These are phyloP conservation scores for Amazona vittata DNA, from an alignment of 2,113 vertebrate species.

Conservation along the genomic window DNA sequence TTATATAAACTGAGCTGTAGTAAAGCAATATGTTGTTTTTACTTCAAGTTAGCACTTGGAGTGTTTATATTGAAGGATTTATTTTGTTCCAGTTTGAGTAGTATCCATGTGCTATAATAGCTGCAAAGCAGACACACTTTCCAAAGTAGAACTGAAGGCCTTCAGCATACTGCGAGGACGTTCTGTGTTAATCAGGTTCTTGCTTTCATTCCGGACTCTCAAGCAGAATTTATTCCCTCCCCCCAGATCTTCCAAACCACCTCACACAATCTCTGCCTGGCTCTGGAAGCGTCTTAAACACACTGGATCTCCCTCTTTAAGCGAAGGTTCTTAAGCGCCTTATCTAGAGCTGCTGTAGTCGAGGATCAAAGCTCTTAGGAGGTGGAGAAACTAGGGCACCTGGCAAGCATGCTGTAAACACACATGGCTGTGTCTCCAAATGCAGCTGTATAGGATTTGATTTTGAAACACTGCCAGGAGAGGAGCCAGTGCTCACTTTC, in stretches of 20 bases:
- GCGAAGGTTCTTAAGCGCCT: constrained; percentile 44
- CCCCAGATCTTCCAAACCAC: neutral
- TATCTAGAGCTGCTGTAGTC: constrained; percentile 20
- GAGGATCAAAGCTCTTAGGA: constrained; percentile 33
- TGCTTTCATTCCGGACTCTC: constrained; percentile 1
- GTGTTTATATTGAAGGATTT: neutral
- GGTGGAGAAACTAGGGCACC: constrained; percentile 39
- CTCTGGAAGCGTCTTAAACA: neutral
- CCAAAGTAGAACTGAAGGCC: neutral
- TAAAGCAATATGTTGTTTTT: constrained; percentile 54
- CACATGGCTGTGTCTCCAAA: fast-evolving
- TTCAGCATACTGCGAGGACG: neutral
- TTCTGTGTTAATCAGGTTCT: neutral
- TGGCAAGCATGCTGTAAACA: constrained; percentile 22
- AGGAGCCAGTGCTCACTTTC: neutral
- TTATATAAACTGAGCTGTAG: neutral
- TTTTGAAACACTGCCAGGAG: neutral
- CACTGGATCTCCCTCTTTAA: neutral
- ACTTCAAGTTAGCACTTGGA: neutral
- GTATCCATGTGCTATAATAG: constrained; percentile 16
- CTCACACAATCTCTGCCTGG: neutral
- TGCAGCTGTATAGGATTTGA: neutral
- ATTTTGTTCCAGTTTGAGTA: constrained; percentile 24
- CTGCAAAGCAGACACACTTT: neutral
- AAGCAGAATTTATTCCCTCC: neutral